These are phyloP conservation scores for Netelia fuscicornis DNA, from an alignment of 2,888 invertebrate species.

Conservation along the genomic window DNA sequence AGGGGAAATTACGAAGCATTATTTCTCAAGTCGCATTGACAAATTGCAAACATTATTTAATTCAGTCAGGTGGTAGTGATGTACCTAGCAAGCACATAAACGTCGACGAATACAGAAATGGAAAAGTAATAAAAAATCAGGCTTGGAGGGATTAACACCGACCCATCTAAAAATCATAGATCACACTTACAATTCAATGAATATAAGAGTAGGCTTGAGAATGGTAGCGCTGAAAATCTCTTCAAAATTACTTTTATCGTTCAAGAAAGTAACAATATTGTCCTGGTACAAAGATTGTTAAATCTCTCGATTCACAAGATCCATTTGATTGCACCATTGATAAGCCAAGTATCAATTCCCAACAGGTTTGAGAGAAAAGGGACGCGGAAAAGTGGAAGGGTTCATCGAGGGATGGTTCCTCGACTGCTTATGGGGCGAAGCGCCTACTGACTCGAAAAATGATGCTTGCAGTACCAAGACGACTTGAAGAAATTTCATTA, in stretches of 20 bases:
- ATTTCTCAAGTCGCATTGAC: constrained; percentile 37
- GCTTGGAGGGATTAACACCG: neutral
- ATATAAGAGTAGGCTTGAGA: no score
- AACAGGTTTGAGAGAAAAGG: constrained; percentile 65
- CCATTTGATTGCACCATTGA: constrained; percentile 38
- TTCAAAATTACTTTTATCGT: neutral
- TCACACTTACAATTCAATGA: neutral
- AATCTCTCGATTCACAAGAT: neutral
- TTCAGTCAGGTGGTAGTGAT: constrained; percentile 22
- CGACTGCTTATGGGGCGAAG: constrained; percentile 65
- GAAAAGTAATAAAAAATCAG: neutral
- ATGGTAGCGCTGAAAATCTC: neutral
- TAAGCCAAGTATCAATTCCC: constrained; percentile 62
- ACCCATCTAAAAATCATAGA: neutral
- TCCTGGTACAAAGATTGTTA: neutral
- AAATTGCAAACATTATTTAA: constrained; percentile 51
- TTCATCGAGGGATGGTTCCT: constrained; percentile 68
- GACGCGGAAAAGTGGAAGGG: constrained; percentile 56
- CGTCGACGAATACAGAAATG: neutral
- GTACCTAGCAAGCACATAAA: neutral
- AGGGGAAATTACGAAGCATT: neutral
- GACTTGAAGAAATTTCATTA: constrained; percentile 50
- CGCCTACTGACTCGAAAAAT: constrained; percentile 60
- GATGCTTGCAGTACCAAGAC: constrained; percentile 59
- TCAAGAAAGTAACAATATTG: no score